A percentile compares a stretch with the other conserved stretches of the same genome.
phyloP scores from a whole-genome alignment of 2,888 invertebrate genomes.

The Heterodera filipjevi region DNA sequence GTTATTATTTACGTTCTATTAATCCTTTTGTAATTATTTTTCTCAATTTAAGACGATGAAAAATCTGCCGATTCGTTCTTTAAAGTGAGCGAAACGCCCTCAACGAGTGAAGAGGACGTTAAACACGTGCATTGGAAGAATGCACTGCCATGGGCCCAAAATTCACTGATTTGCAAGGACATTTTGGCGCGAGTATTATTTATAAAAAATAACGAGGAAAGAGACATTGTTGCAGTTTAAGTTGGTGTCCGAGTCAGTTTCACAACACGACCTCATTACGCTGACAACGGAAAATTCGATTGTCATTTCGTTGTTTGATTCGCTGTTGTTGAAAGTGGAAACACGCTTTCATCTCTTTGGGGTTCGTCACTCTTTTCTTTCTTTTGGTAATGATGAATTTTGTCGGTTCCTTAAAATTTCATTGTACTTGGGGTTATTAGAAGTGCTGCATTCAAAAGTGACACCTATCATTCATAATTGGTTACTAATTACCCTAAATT shows the following conservation, averaged over 20 bases:
- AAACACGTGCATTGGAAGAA: slow-evolving; percentile 55
- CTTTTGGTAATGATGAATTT: not conserved
- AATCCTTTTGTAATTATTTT: slow-evolving; percentile 6
- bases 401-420: too few relatives aligned
- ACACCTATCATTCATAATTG: too few relatives aligned
- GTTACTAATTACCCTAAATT: too few relatives aligned
- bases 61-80: slow-evolving; percentile 16
- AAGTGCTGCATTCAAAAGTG: too few relatives aligned
- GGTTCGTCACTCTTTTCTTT: too few relatives aligned
- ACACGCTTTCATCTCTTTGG: slow-evolving; percentile 35
- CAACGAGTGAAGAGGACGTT: slow-evolving; percentile 41
- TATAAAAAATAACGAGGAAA: not conserved
- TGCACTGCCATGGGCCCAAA: slow-evolving; percentile 60
- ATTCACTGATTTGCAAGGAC: slow-evolving; percentile 57
- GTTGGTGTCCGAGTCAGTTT: slow-evolving; percentile 51
- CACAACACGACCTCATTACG: slow-evolving; percentile 39
- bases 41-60: slow-evolving; percentile 10
- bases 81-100: not conserved
- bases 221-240: slow-evolving; percentile 35
- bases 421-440: too few relatives aligned
- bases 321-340: slow-evolving; percentile 53
- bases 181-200: slow-evolving; percentile 49
- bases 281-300: slow-evolving; percentile 54
- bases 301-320: slow-evolving; percentile 53
- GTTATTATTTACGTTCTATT: not conserved